Conservation (phyloP, 2,888 invertebrate genomes). For the Dilophus febrilis region DNA sequence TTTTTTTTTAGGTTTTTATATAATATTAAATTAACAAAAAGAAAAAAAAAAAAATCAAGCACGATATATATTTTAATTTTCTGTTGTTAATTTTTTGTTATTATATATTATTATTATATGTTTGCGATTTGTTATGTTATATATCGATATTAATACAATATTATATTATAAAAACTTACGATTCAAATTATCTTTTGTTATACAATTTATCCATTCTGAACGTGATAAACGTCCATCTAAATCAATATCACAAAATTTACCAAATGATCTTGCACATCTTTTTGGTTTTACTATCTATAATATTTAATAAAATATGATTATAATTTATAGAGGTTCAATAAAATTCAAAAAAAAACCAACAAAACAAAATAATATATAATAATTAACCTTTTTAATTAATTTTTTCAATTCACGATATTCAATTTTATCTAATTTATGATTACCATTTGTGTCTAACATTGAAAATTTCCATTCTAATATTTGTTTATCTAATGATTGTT, state of each 20-base stretch:
- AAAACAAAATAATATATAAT: not conserved
- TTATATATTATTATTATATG: too few species aligned
- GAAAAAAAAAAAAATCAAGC: conserved; percentile 2
- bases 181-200: conserved; percentile 63
- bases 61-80: not conserved
- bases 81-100: too few species aligned
- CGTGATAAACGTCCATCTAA: conserved; percentile 60
- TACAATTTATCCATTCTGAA: conserved; percentile 74
- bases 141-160: too few species aligned
- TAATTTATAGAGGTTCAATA: not conserved
- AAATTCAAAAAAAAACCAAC: not conserved
- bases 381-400: conserved; percentile 55
- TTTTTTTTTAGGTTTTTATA: too few species aligned
- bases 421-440: conserved; percentile 56
- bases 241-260: conserved; percentile 72
- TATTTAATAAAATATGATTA: not conserved
- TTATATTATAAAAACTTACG: conserved; percentile 54
- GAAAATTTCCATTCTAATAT: conserved; percentile 84
- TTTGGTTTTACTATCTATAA: conserved; percentile 64
- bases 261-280: conserved; percentile 77
- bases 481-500: conserved; percentile 31
- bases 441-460: conserved; percentile 62
- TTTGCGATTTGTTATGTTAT: too few species aligned
- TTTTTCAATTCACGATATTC: conserved; percentile 70
- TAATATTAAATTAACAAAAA: not conserved